Evolutionary conservation across 2,888 invertebrate species (phyloP).

Genomic region (Antitype chi): DNA sequence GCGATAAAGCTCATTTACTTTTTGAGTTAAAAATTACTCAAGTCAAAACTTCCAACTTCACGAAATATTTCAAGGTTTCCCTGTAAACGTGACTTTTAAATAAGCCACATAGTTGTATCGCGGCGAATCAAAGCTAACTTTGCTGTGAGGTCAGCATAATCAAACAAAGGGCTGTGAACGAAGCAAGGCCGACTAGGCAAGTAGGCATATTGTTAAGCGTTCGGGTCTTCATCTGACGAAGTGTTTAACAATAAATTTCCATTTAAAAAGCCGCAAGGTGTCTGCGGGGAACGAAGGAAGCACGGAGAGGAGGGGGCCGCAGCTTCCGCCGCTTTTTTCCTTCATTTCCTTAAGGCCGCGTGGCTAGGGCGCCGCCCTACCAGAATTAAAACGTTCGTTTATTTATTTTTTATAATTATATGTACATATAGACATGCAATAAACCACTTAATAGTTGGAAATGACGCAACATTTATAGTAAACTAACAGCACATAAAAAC

Average conservation of each 20-base stretch:
- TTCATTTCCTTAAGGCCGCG: constrained; percentile 89
- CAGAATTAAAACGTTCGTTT: constrained; percentile 86
- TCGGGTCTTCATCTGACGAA: constrained; percentile 84
- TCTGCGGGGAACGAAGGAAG: constrained; percentile 59
- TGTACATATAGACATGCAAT: constrained; percentile 69
- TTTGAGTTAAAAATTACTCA: constrained; percentile 39
- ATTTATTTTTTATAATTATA: constrained; percentile 73
- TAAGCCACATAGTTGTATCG: constrained; percentile 30
- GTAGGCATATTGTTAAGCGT: constrained; percentile 82
- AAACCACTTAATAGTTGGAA: constrained; percentile 60
- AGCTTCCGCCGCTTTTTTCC: constrained; percentile 90
- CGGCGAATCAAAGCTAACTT: constrained; percentile 50
- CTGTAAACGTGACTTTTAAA: constrained; percentile 3
- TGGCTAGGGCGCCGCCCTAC: constrained; percentile 84
- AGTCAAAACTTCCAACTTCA: constrained; percentile 14
- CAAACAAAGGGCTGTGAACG: constrained; percentile 67
- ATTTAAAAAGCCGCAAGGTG: constrained; percentile 90
- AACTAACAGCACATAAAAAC: constrained; percentile 27
- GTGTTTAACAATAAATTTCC: constrained; percentile 91
- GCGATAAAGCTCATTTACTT: constrained; percentile 52
- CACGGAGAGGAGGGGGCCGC: constrained; percentile 71
- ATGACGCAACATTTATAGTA: constrained; percentile 24
- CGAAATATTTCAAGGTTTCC: constrained; percentile 19
- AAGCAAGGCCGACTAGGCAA: constrained; percentile 79
- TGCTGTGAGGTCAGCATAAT: constrained; percentile 68